Evolutionary conservation across 2,888 invertebrate genomes (phyloP), one percentile per base, ranked within the genome.

Genomic region (Poecilobothrus nobilitatus): DNA sequence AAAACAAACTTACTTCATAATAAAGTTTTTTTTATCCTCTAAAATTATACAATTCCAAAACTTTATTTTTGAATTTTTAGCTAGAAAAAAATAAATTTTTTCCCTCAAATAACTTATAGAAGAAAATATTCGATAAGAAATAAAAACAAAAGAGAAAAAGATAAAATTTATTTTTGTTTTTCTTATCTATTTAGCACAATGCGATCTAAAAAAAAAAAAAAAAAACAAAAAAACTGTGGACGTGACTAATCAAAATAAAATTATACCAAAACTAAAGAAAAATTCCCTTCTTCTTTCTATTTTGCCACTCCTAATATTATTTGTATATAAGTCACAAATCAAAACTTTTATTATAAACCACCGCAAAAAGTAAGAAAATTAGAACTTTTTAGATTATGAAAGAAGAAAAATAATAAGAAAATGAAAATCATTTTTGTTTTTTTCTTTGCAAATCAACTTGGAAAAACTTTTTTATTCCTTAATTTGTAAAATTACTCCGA

Each of bases 391-490:
- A 27, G 27, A 37, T 37, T 37, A 10, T 37, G 37, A 37, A 37
- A 8, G 9, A 10, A 37, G 1, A 12, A 37, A 37, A 37, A 37
- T 10, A 37, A 37, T 7, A 53, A 53, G 12, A 53, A 53, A 53
- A 53, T 15, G n/a, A 53, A 53, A 53, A 53, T 53, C 27, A 27
- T 27, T 27, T 27, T 27, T 4, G 5, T 27, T 27, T 27, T 27
- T 27, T 53, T 53, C 53, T 53, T 53, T 53, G 53, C 53, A 53
- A 53, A 53, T 53, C 53, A 53, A 53, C 53, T 53, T n/a, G n/a
- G 53, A 53, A 53, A 53, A 53, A 53, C 53, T 53, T 53, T 53
- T 41, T 53, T 53, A n/a, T 53, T 53, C n/a, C 53, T 53, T 53
- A 53, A 53, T 53, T 53, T 53, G 53, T 53, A 53, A 53, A 53